phyloP scores from a whole-genome alignment of 2,113 vertebrate genomes.

The Eleginops maclovinus region DNA sequence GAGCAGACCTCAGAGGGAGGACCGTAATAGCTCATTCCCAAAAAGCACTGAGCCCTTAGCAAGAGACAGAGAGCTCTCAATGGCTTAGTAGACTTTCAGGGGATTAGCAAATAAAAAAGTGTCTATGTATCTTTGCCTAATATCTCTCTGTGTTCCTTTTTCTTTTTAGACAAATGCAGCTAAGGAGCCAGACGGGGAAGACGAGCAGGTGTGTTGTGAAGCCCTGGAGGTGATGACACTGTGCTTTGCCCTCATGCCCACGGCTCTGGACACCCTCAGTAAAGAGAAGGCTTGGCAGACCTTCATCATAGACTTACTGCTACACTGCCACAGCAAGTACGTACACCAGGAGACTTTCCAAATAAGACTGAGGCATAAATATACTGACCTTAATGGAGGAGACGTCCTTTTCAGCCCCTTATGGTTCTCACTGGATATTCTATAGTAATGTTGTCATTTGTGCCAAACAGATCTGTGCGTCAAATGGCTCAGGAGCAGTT shows the following conservation, averaged over 20 bases:
- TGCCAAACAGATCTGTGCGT: constrained; percentile 90
- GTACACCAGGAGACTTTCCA: constrained; percentile 58
- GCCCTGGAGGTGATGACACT: constrained; percentile 98
- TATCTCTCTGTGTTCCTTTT: background rate
- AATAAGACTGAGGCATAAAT: background rate
- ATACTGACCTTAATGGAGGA: background rate
- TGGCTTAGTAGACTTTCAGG: background rate
- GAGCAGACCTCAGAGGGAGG: background rate
- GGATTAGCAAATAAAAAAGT: background rate
- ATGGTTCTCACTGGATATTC: no score
- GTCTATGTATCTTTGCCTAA: background rate
- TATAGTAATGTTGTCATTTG: constrained; percentile 5
- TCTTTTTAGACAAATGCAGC: constrained; percentile 92
- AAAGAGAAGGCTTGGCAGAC: constrained; percentile 99
- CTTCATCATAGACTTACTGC: constrained; percentile 96
- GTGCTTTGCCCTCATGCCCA: constrained; percentile 98
- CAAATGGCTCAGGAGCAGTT: constrained; percentile 99
- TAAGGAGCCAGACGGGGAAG: constrained; percentile 94
- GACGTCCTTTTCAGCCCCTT: background rate
- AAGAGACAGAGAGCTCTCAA: background rate
- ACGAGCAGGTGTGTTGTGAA: constrained; percentile 99
- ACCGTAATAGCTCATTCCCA: background rate
- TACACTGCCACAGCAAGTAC: constrained; percentile 99
- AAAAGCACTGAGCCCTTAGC: background rate
- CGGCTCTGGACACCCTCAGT: constrained; percentile 95